A percentile compares a stretch with the other conserved stretches of the same genome.
phyloP scores from a whole-genome alignment of 2,797 vertebrate species.

The Oryzias sinensis region DNA sequence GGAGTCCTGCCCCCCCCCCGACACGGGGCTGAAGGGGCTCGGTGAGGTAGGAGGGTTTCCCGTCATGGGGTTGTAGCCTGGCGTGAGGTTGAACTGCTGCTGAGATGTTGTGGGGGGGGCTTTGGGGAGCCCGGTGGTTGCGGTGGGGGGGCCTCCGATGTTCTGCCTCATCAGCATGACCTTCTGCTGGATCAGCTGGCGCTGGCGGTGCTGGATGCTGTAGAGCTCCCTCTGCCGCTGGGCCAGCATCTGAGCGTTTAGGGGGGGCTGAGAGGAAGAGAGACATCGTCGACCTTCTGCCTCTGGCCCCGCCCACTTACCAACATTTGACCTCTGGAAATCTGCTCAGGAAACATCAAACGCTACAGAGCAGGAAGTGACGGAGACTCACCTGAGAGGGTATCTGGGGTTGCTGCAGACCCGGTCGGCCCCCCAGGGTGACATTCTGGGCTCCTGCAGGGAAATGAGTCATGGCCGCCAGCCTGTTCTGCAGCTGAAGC shows the following conservation, averaged over 20 bases:
- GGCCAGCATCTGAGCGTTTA: conserved; percentile 95
- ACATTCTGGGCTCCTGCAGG: conserved; percentile 79
- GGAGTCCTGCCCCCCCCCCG: conserved; percentile 77
- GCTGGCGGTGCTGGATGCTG: conserved; percentile 92
- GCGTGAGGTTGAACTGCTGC: conserved; percentile 87
- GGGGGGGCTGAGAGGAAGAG: conserved; percentile 73
- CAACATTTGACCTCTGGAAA: too few relatives aligned
- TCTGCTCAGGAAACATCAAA: too few relatives aligned
- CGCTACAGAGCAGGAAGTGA: too few relatives aligned
- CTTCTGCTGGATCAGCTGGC: conserved; percentile 92
- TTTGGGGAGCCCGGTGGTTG: conserved; percentile 64
- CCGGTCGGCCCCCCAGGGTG: conserved; percentile 83
- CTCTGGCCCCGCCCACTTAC: too few relatives aligned
- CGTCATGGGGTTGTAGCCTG: conserved; percentile 82
- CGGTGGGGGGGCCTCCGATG: conserved; percentile 71
- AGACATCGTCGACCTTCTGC: too few relatives aligned
- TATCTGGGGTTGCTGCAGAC: conserved; percentile 84
- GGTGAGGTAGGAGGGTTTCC: conserved; percentile 85
- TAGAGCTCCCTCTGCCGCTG: conserved; percentile 93
- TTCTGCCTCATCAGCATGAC: conserved; percentile 92
- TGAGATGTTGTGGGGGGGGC: conserved; percentile 70
- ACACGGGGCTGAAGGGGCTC: conserved; percentile 81
- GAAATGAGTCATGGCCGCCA: conserved; percentile 85
- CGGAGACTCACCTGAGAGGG: conserved; percentile 81
- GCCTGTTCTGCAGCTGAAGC: conserved; percentile 86